phyloP scores from a whole-genome alignment of 2,888 invertebrate species.

The Leptodirus hochenwartii region DNA sequence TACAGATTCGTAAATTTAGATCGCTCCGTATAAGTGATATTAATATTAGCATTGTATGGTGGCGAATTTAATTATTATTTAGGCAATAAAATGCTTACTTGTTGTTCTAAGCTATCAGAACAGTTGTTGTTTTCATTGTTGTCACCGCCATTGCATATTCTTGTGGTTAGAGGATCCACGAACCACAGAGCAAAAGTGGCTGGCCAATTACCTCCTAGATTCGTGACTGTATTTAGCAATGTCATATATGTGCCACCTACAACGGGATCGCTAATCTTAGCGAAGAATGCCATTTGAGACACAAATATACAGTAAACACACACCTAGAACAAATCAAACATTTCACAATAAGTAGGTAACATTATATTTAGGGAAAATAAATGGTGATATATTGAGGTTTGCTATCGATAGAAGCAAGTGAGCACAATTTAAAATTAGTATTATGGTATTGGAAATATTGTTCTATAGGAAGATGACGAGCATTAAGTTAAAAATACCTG shows the following conservation, averaged over 20 bases:
- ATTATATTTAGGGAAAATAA: too few species aligned
- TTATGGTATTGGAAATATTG: too few species aligned
- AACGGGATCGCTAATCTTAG: constrained; percentile 86
- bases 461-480: too few species aligned
- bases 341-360: constrained; percentile 1
- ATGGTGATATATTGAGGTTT: too few species aligned
- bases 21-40: too few species aligned
- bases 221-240: constrained; percentile 83
- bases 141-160: constrained; percentile 38
- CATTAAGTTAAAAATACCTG: too few species aligned
- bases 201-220: constrained; percentile 98
- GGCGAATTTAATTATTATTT: too few species aligned
- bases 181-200: constrained; percentile 78
- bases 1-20: too few species aligned
- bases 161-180: constrained; percentile 76
- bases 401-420: background rate
- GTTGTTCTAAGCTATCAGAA: constrained; percentile 37
- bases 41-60: too few species aligned
- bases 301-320: constrained; percentile 95
- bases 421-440: constrained; percentile 1
- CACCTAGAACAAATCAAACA: constrained; percentile 35
- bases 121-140: constrained; percentile 40
- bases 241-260: constrained; percentile 99
- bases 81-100: too few species aligned
- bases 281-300: constrained; percentile 94